Conservation (phyloP, 2,797 vertebrate genomes). For the Platyrinchus mystaceus region DNA sequence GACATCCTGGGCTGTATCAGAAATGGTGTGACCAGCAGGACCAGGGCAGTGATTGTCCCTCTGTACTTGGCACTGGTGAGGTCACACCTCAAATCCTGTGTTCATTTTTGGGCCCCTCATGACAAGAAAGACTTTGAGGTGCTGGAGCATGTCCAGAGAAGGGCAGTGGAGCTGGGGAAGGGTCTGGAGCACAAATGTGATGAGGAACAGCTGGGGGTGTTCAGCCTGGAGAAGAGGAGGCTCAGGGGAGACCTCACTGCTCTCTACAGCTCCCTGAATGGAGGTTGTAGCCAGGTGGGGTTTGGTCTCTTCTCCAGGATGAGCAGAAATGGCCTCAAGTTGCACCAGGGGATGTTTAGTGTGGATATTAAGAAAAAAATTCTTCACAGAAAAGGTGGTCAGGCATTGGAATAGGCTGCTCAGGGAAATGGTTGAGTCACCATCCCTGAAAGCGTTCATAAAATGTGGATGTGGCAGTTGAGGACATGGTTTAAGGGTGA, state of each 20-base stretch:
- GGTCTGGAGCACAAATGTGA: not conserved
- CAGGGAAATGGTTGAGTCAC: not conserved
- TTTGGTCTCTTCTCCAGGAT: fast-evolving
- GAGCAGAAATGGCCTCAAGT: not conserved
- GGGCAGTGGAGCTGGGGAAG: fast-evolving
- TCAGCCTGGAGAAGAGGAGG: not conserved
- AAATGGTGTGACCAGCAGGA: not conserved
- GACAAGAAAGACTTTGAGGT: not conserved
- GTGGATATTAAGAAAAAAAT: not conserved
- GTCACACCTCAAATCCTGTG: not conserved
- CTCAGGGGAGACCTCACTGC: fast-evolving
- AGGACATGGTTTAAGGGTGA: not conserved
- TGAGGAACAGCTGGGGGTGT: not conserved
- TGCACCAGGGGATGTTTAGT: not conserved
- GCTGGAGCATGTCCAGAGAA: fast-evolving
- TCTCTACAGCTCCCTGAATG: not conserved
- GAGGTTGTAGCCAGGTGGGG: not conserved
- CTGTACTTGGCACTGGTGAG: not conserved
- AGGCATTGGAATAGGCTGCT: not conserved
- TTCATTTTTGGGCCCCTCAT: fast-evolving
- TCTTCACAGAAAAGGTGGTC: not conserved
- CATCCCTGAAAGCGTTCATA: not conserved
- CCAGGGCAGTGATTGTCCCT: not conserved
- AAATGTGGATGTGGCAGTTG: no score
- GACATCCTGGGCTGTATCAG: not conserved